These are phyloP conservation scores for Heloderma charlesbogerti DNA, from an alignment of 2,113 vertebrate species.

Conservation along the genomic window DNA sequence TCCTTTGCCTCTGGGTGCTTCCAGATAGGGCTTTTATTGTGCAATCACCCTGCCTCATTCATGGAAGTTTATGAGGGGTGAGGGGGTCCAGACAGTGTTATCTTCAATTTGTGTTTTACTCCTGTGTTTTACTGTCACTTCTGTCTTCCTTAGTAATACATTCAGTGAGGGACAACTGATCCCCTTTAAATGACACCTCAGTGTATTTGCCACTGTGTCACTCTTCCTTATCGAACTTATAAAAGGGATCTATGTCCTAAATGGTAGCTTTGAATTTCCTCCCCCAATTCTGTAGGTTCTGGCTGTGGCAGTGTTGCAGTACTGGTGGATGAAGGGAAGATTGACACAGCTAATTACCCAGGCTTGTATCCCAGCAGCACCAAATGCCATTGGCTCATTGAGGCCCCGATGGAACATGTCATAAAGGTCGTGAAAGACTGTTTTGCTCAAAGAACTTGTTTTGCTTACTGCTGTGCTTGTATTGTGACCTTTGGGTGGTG, in stretches of 20 bases:
- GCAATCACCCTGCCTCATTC: neutral
- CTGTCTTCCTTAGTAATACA: neutral
- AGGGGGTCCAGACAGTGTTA: too few species aligned
- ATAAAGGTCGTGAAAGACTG: conserved; percentile 55
- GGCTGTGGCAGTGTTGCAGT: conserved; percentile 38
- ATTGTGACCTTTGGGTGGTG: neutral
- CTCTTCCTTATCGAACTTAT: neutral
- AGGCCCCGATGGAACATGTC: conserved; percentile 51
- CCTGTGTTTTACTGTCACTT: too few species aligned
- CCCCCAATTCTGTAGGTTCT: neutral
- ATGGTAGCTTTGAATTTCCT: neutral
- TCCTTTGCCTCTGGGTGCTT: neutral
- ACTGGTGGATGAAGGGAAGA: conserved; percentile 56
- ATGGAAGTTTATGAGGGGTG: neutral
- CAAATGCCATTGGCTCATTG: conserved; percentile 64
- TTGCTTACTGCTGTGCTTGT: neutral
- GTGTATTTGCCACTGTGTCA: neutral
- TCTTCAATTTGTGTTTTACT: too few species aligned
- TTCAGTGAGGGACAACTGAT: neutral
- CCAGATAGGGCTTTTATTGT: neutral
- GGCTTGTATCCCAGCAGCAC: conserved; percentile 49
- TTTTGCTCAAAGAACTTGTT: neutral
- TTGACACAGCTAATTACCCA: conserved; percentile 66
- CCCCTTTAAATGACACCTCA: neutral
- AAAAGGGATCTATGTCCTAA: neutral